Evolutionary conservation across 1,140 invertebrate genomes (phyloP).

Genomic region (Drosophila insularis): DNA sequence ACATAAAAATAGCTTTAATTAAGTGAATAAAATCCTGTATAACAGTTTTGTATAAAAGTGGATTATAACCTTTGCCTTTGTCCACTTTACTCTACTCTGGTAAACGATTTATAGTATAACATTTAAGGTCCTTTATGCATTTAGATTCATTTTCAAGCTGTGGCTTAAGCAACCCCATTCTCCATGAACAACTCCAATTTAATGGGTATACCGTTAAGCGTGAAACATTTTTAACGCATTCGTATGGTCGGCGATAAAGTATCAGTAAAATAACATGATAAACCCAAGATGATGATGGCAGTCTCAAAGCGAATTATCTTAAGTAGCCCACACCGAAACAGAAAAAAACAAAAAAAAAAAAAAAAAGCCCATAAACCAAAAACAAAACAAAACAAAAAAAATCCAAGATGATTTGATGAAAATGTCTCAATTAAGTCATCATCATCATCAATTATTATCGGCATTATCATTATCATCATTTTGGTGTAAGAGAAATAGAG

Average conservation of each 20-base stretch:
- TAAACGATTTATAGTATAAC: no score
- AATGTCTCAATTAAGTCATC: slow-evolving; percentile 75
- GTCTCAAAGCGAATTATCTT: slow-evolving; percentile 71
- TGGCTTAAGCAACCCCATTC: not conserved
- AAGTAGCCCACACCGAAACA: slow-evolving; percentile 52
- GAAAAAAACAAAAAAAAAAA: slow-evolving; percentile 6
- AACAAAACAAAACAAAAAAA: slow-evolving; percentile 30
- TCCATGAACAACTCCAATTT: not conserved
- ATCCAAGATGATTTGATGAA: slow-evolving; percentile 70
- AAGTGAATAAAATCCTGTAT: no score
- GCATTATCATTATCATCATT: slow-evolving; percentile 7
- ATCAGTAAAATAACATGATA: slow-evolving; percentile 59
- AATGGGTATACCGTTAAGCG: slow-evolving; percentile 37
- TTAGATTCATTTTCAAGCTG: not conserved
- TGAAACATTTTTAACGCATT: slow-evolving; percentile 79
- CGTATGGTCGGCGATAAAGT: slow-evolving; percentile 62
- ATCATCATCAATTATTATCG: slow-evolving; percentile 31
- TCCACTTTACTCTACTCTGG: no score
- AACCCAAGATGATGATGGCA: slow-evolving; percentile 20
- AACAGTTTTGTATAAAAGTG: no score
- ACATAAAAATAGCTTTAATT: no score
- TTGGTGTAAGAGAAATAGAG: not conserved
- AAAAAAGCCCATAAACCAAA: no score
- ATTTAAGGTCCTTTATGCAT: no score
- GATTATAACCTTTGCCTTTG: no score